Base-by-base conservation (phyloP, 1,140 invertebrate species). In the Drosophila dunni region DNA sequence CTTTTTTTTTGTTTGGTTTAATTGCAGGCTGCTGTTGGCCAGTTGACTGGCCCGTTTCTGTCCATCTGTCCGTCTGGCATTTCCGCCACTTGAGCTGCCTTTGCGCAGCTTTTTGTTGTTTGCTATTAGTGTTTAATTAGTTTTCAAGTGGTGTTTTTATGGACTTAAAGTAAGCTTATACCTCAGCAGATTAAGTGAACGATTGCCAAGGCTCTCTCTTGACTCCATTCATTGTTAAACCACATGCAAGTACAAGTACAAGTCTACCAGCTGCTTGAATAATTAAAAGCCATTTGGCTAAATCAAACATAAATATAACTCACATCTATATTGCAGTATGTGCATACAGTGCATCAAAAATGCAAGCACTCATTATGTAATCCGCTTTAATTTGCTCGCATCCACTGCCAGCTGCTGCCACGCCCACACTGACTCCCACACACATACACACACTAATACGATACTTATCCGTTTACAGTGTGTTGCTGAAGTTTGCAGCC, bases 81-180 rank as follows among this genome's bases (percentile, higher is more conserved):
- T 68, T 73, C 61, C 53, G 46, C 46, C 68, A 70, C 73, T 75
- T 75, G 60, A 64, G 54, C 68, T 71, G 61, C 54, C 70, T 62
- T 77, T 77, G 63, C 56, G 38, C 63, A 73, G 74, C 74, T 75
- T 73, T 74, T 72, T 67, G 62, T 76, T 81, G 67, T 76, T 72
- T 79, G 83, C 90, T 91, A 91, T 91, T 91, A 90, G 85, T 85
- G 90, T 91, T 91, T 91, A 91, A 91, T 91, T 91, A 91, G 90
- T 91, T 91, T 90, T 91, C 90, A 91, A 91, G 90, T 91, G 90
- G 74, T 88, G 68, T 82, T 91, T 91, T 91, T 82, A 91, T 91
- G 67, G 67, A 91, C 72, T 84, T 67, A 83, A 81, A 81, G 79
- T 66, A 66, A 33, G 70, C 69, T 85, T 68, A 78, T 68, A 70